A percentile compares a stretch with the other conserved stretches of the same genome.
Evolutionary conservation across 2,888 invertebrate genomes (phyloP).

Genomic region (Metellina segmentata): DNA sequence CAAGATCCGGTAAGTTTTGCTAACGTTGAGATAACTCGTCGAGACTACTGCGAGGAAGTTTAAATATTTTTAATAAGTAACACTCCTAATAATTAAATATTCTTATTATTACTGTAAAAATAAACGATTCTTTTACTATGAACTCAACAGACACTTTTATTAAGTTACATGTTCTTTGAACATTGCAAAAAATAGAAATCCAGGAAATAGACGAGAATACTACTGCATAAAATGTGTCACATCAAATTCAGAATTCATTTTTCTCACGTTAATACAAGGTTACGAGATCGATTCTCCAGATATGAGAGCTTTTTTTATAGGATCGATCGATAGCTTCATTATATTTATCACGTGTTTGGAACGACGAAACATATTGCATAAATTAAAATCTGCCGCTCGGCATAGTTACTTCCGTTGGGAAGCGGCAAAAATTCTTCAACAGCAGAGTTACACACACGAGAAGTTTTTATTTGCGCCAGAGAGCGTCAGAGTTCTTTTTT

Average conservation of each 20-base stretch:
- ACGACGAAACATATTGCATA: background rate
- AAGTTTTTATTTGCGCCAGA: background rate
- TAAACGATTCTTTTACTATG: too few species aligned
- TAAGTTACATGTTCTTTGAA: too few species aligned
- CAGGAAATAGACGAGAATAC: too few species aligned
- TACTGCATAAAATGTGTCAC: background rate
- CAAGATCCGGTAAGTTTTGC: too few species aligned
- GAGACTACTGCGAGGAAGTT: too few species aligned
- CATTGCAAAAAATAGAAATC: too few species aligned
- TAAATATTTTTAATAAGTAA: too few species aligned
- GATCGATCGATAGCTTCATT: background rate
- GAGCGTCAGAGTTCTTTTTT: background rate
- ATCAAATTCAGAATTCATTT: background rate
- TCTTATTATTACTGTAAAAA: too few species aligned
- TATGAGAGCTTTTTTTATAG: background rate
- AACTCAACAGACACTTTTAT: too few species aligned
- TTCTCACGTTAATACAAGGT: background rate
- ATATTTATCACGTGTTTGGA: background rate
- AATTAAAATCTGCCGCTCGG: conserved; percentile 11
- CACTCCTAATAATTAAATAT: too few species aligned
- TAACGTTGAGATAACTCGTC: too few species aligned
- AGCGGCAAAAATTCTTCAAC: background rate
- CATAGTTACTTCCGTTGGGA: conserved; percentile 1
- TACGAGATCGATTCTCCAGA: background rate
- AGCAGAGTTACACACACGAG: background rate